Evolutionary conservation across 2,113 vertebrate species (phyloP).

Genomic region (Benitochromis conjunctus): DNA sequence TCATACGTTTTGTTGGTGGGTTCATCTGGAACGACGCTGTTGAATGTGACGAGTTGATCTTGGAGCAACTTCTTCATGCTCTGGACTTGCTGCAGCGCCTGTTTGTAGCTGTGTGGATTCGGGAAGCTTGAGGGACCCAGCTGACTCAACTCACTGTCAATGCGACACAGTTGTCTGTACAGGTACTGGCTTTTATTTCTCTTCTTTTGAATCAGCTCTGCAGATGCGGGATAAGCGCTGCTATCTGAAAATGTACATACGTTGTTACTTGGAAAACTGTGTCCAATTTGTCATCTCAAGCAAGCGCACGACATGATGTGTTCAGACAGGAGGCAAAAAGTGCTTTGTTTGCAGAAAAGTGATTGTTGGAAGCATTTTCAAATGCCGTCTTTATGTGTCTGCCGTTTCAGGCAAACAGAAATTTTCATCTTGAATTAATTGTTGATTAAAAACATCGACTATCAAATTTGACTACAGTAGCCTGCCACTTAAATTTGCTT

Average conservation of each 20-base stretch:
- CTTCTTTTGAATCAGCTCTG: constrained; percentile 50
- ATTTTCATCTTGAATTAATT: not conserved
- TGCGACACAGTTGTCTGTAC: constrained; percentile 77
- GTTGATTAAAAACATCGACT: not conserved
- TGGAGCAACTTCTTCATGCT: constrained; percentile 77
- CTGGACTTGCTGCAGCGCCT: constrained; percentile 78
- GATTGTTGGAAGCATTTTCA: not conserved
- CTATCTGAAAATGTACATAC: constrained; percentile 25
- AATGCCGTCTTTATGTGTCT: not conserved
- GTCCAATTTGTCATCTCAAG: not conserved
- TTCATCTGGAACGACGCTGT: constrained; percentile 1
- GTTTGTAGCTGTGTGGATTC: constrained; percentile 65
- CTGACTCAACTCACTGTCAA: constrained; percentile 75
- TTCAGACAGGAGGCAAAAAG: not conserved
- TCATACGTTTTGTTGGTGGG: constrained; percentile 6
- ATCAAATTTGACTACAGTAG: not conserved
- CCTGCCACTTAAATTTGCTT: not conserved
- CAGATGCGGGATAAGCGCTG: constrained; percentile 18
- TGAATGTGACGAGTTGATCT: constrained; percentile 25
- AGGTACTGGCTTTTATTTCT: constrained; percentile 74
- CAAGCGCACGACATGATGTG: not conserved
- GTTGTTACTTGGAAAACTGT: not conserved
- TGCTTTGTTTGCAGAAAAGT: not conserved
- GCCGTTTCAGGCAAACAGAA: not conserved
- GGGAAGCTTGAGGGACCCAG: constrained; percentile 73